Percentiles rank a stretch among this genome's conserved stretches.
These are phyloP conservation scores for Myotis brandtii DNA, from an alignment of 2,113 vertebrate species.

Conservation along the genomic window DNA sequence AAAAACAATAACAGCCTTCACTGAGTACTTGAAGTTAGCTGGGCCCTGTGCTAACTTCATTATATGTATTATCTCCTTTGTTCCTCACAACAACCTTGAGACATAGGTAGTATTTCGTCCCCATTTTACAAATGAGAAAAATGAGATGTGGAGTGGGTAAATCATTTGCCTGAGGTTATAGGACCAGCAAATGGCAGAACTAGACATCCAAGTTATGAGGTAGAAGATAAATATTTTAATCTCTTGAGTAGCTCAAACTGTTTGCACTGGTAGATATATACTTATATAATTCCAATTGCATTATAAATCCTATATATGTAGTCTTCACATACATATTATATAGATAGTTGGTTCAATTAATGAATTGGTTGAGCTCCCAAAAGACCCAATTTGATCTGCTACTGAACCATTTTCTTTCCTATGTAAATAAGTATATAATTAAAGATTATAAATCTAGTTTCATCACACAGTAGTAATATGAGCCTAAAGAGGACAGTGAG, in stretches of 20 bases:
- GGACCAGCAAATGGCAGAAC: not conserved
- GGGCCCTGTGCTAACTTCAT: too few species aligned
- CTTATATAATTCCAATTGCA: too few species aligned
- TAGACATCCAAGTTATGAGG: accelerated
- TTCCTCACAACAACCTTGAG: not conserved
- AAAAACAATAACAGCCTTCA: accelerated
- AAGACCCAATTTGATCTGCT: not conserved
- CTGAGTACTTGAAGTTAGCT: too few species aligned
- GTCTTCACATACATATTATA: too few species aligned
- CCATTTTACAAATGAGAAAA: too few species aligned
- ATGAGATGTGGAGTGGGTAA: accelerated
- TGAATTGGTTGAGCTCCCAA: not conserved
- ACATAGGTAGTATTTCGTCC: not conserved
- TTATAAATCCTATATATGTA: too few species aligned
- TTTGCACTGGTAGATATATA: accelerated
- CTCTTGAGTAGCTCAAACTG: not conserved
- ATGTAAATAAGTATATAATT: not conserved
- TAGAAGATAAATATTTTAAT: not conserved
- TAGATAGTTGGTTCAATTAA: not conserved
- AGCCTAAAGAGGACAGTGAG: accelerated
- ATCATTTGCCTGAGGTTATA: not conserved
- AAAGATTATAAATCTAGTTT: not conserved
- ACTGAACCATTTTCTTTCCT: not conserved
- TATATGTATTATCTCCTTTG: not conserved
- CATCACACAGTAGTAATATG: not conserved